Evolutionary conservation across 2,888 invertebrate species (phyloP).

Genomic region (Liopterus haemorrhoidalis): DNA sequence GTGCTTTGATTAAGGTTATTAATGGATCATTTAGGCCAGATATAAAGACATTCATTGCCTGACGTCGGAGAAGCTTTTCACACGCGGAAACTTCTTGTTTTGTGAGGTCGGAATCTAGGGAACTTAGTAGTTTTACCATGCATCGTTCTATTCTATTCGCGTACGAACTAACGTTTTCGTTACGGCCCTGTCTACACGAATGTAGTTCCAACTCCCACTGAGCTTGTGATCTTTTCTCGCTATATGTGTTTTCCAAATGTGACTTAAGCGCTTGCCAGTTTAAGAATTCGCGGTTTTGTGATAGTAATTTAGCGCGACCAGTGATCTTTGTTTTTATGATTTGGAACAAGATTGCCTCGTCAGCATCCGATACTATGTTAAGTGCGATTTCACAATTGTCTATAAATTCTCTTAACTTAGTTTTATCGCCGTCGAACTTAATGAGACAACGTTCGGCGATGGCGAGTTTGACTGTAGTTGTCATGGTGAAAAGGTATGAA

Average conservation of each 20-base stretch:
- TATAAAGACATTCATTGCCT: constrained; percentile 25
- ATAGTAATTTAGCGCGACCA: constrained; percentile 18
- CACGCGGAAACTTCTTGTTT: constrained; percentile 8
- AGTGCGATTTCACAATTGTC: constrained; percentile 23
- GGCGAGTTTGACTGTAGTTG: constrained; percentile 19
- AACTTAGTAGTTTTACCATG: constrained; percentile 22
- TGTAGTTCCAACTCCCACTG: constrained; percentile 28
- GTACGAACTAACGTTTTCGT: constrained; percentile 24
- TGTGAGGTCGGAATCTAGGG: constrained; percentile 13
- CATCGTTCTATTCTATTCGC: constrained; percentile 22
- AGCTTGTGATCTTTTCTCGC: constrained; percentile 21
- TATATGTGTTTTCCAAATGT: constrained; percentile 22
- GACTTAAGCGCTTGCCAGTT: constrained; percentile 23
- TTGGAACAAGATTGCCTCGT: constrained; percentile 20
- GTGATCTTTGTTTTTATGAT: constrained; percentile 26
- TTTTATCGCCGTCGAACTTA: constrained; percentile 22
- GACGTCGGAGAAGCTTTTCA: constrained; percentile 21
- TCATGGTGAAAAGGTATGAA: no score
- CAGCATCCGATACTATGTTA: constrained; percentile 6
- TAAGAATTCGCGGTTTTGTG: constrained; percentile 20
- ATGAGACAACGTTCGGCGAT: constrained; percentile 20
- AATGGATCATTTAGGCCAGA: constrained; percentile 24
- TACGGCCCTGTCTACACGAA: constrained; percentile 23
- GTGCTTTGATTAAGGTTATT: constrained; percentile 24
- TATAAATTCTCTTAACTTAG: constrained; percentile 20